Base-by-base conservation (phyloP, 2,113 vertebrate species). In the Megalops atlanticus region DNA sequence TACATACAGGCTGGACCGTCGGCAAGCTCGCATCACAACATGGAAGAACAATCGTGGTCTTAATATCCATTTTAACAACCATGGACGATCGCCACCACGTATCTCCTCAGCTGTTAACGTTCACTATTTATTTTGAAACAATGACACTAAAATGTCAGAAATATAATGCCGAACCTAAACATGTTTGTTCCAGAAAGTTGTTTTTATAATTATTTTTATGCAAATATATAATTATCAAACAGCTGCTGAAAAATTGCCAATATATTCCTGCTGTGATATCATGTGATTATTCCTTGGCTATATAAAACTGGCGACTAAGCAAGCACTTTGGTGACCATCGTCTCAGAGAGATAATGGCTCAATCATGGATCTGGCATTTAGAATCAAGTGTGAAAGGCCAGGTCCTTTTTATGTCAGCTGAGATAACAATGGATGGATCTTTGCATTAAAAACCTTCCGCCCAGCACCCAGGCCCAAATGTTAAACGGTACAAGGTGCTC, bases 241-340 rank as follows among this genome's bases (percentile, higher is more conserved):
- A 87, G 86, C 86, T 87, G 84, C 81, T 83, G 79, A 76, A 84
- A 87, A 81, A 82, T 45, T 82, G 85, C 85, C 84, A 87, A 87
- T 87, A 87, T 76, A 24, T 78, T 82, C 49, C 75, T 74, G 80
- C 82, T 83, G 80, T 84, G 80, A 74, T 80, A 82, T 83, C 77
- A 70, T 21, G 54, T 35, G 15, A 45, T 49, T 78, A 45, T 78
- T 43, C 69, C 52, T 24, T 24, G 18, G 18, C 14, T 1, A 24
- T 4, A n/a, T 18, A 24, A 58, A 58, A 18, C 18, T 24, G 18
- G 21, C 21, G 0, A 10, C 43, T 45, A 45, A 45, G n/a, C n/a
- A n/a, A n/a, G n/a, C 43, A 0, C 3, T 58, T 24, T 58, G 2
- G 3, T 24, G n/a, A 58, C 4, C 5, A 18, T 58, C 6, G 52